Conservation (phyloP, 2,888 invertebrate genomes). For the Polia nebulosa region DNA sequence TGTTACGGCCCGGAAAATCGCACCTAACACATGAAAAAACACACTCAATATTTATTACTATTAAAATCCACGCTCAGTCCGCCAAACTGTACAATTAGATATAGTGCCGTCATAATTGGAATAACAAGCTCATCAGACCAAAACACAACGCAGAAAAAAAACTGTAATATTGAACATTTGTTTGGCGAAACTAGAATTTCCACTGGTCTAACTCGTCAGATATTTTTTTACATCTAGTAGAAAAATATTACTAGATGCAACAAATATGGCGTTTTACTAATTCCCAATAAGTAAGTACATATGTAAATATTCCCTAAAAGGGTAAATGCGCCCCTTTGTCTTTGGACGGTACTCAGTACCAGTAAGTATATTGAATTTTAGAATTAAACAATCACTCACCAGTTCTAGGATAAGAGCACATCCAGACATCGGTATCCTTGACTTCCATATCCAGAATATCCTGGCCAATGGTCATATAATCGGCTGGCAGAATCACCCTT, state of each 20-base stretch:
- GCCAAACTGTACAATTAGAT: neutral
- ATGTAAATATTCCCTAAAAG: too few species aligned
- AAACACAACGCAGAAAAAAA: neutral
- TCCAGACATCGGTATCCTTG: constrained; percentile 95
- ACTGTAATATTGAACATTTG: neutral
- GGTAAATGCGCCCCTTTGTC: too few species aligned
- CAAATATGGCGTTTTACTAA: neutral
- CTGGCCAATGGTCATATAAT: constrained; percentile 93
- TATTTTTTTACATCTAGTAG: neutral
- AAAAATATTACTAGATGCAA: neutral
- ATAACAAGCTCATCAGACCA: neutral
- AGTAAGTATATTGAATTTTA: neutral
- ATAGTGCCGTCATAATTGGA: neutral
- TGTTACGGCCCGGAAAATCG: neutral
- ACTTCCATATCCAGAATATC: constrained; percentile 94
- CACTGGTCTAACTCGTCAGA: neutral
- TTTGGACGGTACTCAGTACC: neutral
- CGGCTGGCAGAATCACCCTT: constrained; percentile 93
- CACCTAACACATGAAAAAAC: neutral
- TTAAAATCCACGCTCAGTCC: neutral
- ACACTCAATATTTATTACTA: neutral
- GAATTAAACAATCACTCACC: constrained; percentile 89
- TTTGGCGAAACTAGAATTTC: too few species aligned
- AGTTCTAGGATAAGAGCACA: constrained; percentile 97
- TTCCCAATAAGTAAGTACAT: too few species aligned